These are phyloP conservation scores for Brotogeris chrysoptera DNA, from an alignment of 2,797 vertebrate species.

Conservation along the genomic window DNA sequence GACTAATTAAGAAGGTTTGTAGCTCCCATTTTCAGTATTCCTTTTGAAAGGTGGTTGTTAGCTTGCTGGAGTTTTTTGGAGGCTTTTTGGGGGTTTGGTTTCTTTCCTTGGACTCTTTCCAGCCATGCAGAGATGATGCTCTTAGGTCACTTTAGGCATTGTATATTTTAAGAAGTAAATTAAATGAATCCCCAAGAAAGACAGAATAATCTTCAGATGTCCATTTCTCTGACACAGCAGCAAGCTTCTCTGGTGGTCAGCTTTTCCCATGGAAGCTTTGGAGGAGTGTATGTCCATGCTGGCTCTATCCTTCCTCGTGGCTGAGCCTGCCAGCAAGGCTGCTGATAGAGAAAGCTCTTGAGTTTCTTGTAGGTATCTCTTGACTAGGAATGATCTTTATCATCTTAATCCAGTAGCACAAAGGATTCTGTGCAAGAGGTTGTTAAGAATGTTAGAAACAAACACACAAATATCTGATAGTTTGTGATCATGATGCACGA, in stretches of 20 bases:
- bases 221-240: background rate
- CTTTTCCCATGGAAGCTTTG: background rate
- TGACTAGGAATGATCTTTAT: background rate
- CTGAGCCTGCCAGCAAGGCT: background rate
- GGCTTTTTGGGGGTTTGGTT: background rate
- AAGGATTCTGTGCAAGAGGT: background rate
- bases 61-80: background rate
- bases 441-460: background rate
- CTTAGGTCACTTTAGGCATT: background rate
- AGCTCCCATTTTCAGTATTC: background rate
- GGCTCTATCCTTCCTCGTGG: background rate
- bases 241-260: background rate
- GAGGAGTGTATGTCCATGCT: background rate
- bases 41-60: background rate
- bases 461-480: background rate
- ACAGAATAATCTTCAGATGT: background rate
- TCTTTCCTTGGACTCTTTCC: background rate
- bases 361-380: background rate
- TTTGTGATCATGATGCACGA: background rate
- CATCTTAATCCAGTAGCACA: background rate
- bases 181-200: background rate
- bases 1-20: background rate
- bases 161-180: slow-evolving; percentile 8
- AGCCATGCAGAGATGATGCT: background rate
- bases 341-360: background rate